Base-by-base conservation (phyloP, 2,888 invertebrate genomes). In the Hyposoter dolosus region DNA sequence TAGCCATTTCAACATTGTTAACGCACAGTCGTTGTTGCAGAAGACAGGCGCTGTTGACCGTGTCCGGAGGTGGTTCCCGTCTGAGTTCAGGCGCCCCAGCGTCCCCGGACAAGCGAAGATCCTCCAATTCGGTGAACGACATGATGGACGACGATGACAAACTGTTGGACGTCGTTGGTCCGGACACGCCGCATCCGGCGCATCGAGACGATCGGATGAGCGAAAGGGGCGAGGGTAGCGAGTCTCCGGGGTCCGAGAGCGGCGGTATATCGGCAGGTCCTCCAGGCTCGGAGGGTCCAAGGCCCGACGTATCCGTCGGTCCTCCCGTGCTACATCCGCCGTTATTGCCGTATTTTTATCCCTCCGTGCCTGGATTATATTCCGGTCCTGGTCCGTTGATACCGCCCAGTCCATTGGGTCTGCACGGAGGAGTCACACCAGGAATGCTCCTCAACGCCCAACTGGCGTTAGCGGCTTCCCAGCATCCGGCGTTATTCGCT, bases 261-360 rank as follows among this genome's bases (percentile, higher is more conserved):
- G 95, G 96, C 88, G 95, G 95, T 4, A 94, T 91, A 91, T 89
- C 95, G 92, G 89, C 93, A 91, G 91, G 88, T 90, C 93, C 90
- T 96, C 92, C 88, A 91, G 95, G 84, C 94, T 96, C 89, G 90
- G 95, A 90, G 94, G 96, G 91, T 89, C 98, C 98, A 0, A 97
- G 98, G 88, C 98, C 98, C 28, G 99, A 99, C 95, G 98, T 98
- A 87, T 98, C 98, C 47, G 97, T 99, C 60, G 99, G 98, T 75
- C 98, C 98, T 60, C 98, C 98, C 69, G 89, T 89, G 68, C 97
- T 98, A 69, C 98, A 98, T 92, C 98, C 98, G 68, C 98, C 98
- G 75, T 95, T 98, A 93, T 95, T 99, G 93, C 98, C 99, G 89
- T 99, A 99, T 95, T 96, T 99, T 78, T 99, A 98, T 94, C 98